Evolutionary conservation across 2,888 invertebrate genomes (phyloP), one percentile per base, ranked within the genome.

Genomic region (Brenthis daphne): DNA sequence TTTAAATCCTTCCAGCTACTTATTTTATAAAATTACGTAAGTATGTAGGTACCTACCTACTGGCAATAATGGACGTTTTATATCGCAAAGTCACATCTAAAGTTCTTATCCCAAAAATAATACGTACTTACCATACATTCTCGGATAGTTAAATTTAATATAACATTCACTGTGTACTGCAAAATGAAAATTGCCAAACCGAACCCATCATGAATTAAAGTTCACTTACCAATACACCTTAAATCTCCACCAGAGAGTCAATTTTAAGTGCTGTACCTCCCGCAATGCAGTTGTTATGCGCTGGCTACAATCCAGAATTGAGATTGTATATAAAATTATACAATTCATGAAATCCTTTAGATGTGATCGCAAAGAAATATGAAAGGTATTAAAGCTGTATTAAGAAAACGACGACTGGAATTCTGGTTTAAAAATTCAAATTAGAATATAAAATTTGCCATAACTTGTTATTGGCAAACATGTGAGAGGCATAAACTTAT

Each of bases 271-370:
- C 69, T 74, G 74, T 64, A 69, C 68, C 76, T 73, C 76, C 86
- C 78, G 89, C 89, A 87, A 79, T 89, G 88, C 87, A 87, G 83
- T 82, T 82, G 83, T 81, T 71, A 71, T 71, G 58, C 73, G 77
- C 88, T 90, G 90, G 91, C 90, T 82, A 68, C 70, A 75, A 80
- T 92, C 91, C 91, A 91, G 87, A 78, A 85, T 80, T 78, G 74
- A 87, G 84, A 90, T 89, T 88, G 87, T 86, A 83, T 84, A 82
- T 80, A 82, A 86, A 88, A 87, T 88, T 87, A 85, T 85, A 80
- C 79, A 77, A 77, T 87, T 81, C 81, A 80, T 80, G 81, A 84
- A 83, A 83, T 78, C 80, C 80, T 77, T 70, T 73, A 73, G 76
- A 75, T 74, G 70, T 68, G 66, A 75, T 72, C 64, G 69, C 70